Evolutionary conservation across 2,113 vertebrate species (phyloP).

Genomic region (Hippocampus barbouri): DNA sequence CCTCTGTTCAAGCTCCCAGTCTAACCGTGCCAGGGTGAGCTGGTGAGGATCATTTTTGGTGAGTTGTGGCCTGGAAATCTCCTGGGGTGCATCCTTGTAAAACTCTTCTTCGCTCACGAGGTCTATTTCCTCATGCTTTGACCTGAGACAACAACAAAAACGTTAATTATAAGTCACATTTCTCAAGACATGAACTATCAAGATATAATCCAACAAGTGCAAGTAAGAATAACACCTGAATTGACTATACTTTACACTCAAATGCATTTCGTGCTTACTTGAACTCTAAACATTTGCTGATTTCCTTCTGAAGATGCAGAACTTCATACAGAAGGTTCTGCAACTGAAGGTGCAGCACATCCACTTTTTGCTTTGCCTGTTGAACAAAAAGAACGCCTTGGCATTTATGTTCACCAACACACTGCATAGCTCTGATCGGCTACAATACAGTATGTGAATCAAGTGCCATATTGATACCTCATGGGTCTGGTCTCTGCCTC

Average conservation of each 20-base stretch:
- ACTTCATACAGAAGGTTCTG: constrained; percentile 97
- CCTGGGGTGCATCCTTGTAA: constrained; percentile 82
- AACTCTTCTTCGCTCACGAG: constrained; percentile 90
- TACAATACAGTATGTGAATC: not conserved
- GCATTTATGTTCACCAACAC: not conserved
- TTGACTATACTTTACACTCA: not conserved
- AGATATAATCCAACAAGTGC: not conserved
- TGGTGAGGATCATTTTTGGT: constrained; percentile 89
- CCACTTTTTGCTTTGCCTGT: constrained; percentile 93
- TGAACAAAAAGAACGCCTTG: not conserved
- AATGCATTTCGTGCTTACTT: constrained; percentile 78
- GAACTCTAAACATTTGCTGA: constrained; percentile 96
- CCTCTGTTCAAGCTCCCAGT: constrained; percentile 98
- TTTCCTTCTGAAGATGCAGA: constrained; percentile 98
- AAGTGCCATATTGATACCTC: constrained; percentile 71
- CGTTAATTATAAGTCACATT: not conserved
- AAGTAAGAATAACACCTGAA: not conserved
- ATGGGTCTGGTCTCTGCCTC: constrained; percentile 91
- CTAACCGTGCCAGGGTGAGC: constrained; percentile 91
- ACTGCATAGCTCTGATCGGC: not conserved
- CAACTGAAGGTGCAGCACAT: constrained; percentile 94
- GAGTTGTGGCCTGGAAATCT: constrained; percentile 83
- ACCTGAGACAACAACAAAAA: constrained; percentile 65
- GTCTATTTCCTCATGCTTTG: constrained; percentile 95
- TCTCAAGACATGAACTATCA: not conserved